Conservation (phyloP, 2,888 invertebrate genomes). For the Plusia festucae region DNA sequence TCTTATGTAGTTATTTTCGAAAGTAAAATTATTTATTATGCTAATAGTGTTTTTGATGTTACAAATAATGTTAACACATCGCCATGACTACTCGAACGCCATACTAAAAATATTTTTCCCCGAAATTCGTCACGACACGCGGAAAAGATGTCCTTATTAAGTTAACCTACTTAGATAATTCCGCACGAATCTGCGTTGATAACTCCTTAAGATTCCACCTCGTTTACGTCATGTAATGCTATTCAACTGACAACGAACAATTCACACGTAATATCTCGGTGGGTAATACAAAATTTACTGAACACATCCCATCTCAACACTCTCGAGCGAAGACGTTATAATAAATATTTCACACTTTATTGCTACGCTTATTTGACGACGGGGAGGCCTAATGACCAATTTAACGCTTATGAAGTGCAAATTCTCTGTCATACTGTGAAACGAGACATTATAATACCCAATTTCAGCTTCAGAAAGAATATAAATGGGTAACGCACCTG, state of each 20-base stretch:
- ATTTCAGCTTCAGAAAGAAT: conserved; percentile 84
- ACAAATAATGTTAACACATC: not conserved
- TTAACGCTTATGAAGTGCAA: conserved; percentile 88
- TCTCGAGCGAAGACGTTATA: conserved; percentile 66
- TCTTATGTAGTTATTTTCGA: not conserved
- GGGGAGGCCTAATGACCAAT: conserved; percentile 83
- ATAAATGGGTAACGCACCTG: conserved; percentile 80
- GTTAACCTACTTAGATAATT: conserved; percentile 39
- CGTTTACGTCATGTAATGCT: conserved; percentile 46
- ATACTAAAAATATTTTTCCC: not conserved
- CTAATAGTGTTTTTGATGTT: conserved; percentile 9
- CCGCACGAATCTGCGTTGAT: conserved; percentile 45
- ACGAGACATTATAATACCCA: conserved; percentile 85
- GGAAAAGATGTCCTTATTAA: conserved; percentile 26
- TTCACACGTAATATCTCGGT: conserved; percentile 50
- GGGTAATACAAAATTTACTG: conserved; percentile 58
- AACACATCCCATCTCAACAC: conserved; percentile 52
- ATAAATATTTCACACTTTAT: conserved; percentile 84
- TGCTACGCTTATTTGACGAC: conserved; percentile 77
- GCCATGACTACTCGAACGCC: not conserved
- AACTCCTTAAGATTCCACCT: conserved; percentile 41
- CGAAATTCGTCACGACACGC: conserved; percentile 20
- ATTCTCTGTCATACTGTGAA: conserved; percentile 85
- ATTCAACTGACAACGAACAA: conserved; percentile 53
- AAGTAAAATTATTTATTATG: not conserved